Percentiles rank a stretch among this genome's conserved stretches.
phyloP scores from a whole-genome alignment of 2,888 invertebrate genomes.

The Myopa testacea region DNA sequence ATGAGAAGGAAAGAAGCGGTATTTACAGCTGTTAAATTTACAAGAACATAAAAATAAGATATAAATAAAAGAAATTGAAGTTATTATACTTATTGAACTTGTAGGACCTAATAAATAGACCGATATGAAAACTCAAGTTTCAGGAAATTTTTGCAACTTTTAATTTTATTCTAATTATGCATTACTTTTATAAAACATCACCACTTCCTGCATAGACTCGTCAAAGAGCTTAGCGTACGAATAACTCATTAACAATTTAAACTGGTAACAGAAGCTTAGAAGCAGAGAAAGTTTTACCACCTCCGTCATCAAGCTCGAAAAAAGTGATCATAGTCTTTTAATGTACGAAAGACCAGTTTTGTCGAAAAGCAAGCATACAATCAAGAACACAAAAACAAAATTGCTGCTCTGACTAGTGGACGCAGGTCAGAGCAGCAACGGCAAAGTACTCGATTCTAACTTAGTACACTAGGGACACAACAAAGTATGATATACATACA shows the following conservation, averaged over 20 bases:
- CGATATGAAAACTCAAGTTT: too few relatives aligned
- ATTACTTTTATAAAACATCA: too few relatives aligned
- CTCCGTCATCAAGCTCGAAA: slow-evolving; percentile 24
- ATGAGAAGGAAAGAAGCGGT: too few relatives aligned
- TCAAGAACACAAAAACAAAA: not conserved
- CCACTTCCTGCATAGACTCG: too few relatives aligned
- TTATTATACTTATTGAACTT: not conserved
- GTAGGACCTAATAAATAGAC: not conserved
- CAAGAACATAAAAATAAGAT: too few relatives aligned
- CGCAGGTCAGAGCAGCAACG: slow-evolving; percentile 30
- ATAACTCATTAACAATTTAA: too few relatives aligned
- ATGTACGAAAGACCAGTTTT: slow-evolving; percentile 62
- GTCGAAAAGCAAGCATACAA: slow-evolving; percentile 54
- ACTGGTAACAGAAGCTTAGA: not conserved
- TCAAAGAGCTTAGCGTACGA: too few relatives aligned
- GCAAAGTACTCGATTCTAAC: slow-evolving; percentile 30
- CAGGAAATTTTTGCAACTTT: too few relatives aligned
- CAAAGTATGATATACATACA: slow-evolving; percentile 20
- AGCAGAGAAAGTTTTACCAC: slow-evolving; percentile 43
- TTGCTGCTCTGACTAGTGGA: not conserved
- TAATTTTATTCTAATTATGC: too few relatives aligned
- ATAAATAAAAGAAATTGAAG: not conserved
- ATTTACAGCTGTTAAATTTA: too few relatives aligned
- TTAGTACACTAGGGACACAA: slow-evolving; percentile 31
- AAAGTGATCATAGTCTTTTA: slow-evolving; percentile 43